Evolutionary conservation across 2,888 invertebrate species (phyloP), one percentile per base, ranked within the genome.

Genomic region (Myopa testacea): DNA sequence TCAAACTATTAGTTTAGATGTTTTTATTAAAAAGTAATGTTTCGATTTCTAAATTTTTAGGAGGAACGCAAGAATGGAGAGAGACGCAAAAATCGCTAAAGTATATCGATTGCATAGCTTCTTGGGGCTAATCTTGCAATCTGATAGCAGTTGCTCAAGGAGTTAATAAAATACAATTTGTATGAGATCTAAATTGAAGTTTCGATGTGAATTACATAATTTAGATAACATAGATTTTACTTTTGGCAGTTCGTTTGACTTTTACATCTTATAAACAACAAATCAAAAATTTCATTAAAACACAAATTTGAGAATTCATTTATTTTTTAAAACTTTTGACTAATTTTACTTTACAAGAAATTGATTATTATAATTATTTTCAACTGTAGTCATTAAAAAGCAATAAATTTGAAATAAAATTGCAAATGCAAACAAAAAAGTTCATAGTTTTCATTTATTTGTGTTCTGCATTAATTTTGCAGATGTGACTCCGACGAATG

Each of bases 31-130:
- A 19, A 58, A 16, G 4, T 40, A 26, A 55, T 65, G 65, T 38
- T 38, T 65, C 45, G 4, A 45, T 3, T 65, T 37, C 16, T 65
- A 14, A 1, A 38, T 45, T 45, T 80, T 81, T 60, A 87, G 87
- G 87, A 87, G 85, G 87, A 87, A 84, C 87, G 85, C 72, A 86
- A 83, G 80, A 83, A 84, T 75, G 81, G 82, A 40, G 83, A 85
- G 70, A 83, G 85, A 70, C 85, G 86, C 75, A 86, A 85, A 81
- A 83, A 82, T 58, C 82, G 82, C 76, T 84, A 85, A 83, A 79
- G 37, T 14, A 67, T 14, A 58, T 58, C 16, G 52, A 50, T n/a
- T 60, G 70, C 65, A 67, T 7, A 75, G 26, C 12, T 50, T 16
- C 14, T 58, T 16, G 37, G 34, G 19, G 69, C 37, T 69, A 10